phyloP scores from a whole-genome alignment of 2,888 invertebrate genomes.

The Acleris sparsana region DNA sequence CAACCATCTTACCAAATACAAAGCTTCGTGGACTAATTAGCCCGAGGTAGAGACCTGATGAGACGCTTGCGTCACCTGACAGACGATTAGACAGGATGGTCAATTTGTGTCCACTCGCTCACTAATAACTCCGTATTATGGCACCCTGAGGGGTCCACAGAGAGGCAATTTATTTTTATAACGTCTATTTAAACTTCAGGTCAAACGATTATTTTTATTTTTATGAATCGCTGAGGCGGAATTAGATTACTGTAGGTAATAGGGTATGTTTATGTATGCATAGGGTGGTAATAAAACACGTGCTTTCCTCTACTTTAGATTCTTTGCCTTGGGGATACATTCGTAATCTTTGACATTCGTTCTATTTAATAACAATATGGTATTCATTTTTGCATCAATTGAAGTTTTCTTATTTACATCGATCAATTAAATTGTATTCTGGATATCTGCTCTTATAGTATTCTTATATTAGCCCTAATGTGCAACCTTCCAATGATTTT shows the following conservation, averaged over 20 bases:
- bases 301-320: background rate
- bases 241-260: conserved; percentile 32
- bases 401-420: background rate
- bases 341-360: no score
- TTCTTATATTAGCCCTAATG: background rate
- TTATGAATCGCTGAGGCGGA: conserved; percentile 23
- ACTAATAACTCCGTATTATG: conserved; percentile 36
- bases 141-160: conserved; percentile 36
- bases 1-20: background rate
- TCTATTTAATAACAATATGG: no score
- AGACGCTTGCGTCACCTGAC: conserved; percentile 36
- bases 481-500: no score
- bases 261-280: background rate
- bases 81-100: conserved; percentile 34
- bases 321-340: background rate
- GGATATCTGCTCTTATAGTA: background rate
- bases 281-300: conserved; percentile 1
- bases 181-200: conserved; percentile 36
- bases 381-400: background rate
- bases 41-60: conserved; percentile 30
- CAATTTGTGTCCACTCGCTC: conserved; percentile 36
- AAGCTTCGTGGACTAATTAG: conserved; percentile 21
- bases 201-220: conserved; percentile 37
- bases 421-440: background rate
- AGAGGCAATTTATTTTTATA: conserved; percentile 37